phyloP scores from a whole-genome alignment of 2,888 invertebrate genomes.

The Eupithecia dodoneata region DNA sequence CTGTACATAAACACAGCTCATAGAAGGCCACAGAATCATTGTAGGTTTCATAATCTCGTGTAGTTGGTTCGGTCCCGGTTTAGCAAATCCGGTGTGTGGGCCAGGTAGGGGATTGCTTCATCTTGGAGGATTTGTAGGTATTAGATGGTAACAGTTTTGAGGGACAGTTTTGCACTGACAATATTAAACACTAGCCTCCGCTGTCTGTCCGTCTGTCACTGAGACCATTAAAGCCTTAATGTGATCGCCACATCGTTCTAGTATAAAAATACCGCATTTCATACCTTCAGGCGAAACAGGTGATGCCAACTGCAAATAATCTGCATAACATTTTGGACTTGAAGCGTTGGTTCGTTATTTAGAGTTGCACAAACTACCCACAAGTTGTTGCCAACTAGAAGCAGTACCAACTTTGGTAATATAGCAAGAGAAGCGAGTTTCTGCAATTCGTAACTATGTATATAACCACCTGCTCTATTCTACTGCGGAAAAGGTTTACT shows the following conservation, averaged over 20 bases:
- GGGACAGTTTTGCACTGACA: not conserved
- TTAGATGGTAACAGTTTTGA: not conserved
- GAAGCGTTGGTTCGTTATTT: conserved; percentile 49
- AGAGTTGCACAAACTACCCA: conserved; percentile 28
- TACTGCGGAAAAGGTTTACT: not conserved
- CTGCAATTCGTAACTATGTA: conserved; percentile 22
- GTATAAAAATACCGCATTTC: not conserved
- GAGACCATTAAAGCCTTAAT: too few species aligned
- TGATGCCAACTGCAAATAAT: conserved; percentile 48
- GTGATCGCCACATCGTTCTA: too few species aligned
- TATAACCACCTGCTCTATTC: not conserved
- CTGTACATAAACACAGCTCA: not conserved
- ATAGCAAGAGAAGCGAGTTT: conserved; percentile 22
- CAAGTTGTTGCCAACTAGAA: conserved; percentile 28
- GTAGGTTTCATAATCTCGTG: conserved; percentile 56
- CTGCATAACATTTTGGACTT: conserved; percentile 44
- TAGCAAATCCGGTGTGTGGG: conserved; percentile 50
- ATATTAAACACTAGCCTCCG: not conserved
- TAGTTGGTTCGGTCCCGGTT: conserved; percentile 59
- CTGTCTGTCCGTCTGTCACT: too few species aligned
- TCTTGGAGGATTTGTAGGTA: conserved; percentile 49
- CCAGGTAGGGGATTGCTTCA: conserved; percentile 47
- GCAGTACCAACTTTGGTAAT: conserved; percentile 33
- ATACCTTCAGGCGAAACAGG: conserved; percentile 29
- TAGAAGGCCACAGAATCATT: not conserved